Evolutionary conservation across 1,140 invertebrate genomes (phyloP).

Genomic region (Xylocopa sonorina): DNA sequence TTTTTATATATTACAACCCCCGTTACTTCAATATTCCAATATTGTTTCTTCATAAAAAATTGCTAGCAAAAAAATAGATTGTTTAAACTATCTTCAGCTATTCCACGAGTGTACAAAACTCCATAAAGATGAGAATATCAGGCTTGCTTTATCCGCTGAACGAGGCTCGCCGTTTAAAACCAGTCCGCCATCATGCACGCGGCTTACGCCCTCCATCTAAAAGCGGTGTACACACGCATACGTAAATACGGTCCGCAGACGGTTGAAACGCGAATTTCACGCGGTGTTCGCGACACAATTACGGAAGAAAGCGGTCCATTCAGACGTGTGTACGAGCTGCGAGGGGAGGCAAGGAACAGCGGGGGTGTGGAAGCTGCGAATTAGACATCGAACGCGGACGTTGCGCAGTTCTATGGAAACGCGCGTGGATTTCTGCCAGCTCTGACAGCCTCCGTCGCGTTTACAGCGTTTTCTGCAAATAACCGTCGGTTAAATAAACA

Average conservation of each 20-base stretch:
- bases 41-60: too few relatives aligned
- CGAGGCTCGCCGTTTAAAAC: background rate
- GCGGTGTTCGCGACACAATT: conserved; percentile 48
- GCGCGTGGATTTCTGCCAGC: conserved; percentile 26
- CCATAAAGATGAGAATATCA: too few relatives aligned
- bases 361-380: conserved; percentile 17
- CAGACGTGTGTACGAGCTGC: background rate
- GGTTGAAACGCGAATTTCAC: conserved; percentile 40
- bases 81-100: too few relatives aligned
- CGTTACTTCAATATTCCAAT: too few relatives aligned
- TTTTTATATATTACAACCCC: too few relatives aligned
- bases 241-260: conserved; percentile 12
- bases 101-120: too few relatives aligned
- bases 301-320: conserved; percentile 38
- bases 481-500: conserved; percentile 67
- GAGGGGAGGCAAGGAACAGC: conserved; percentile 2
- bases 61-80: too few relatives aligned
- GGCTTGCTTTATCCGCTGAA: too few relatives aligned
- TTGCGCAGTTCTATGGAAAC: background rate
- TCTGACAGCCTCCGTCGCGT: conserved; percentile 14
- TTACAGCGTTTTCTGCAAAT: conserved; percentile 57
- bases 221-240: too few relatives aligned
- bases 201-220: conserved; percentile 50
- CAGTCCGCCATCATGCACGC: background rate
- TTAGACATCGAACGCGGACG: conserved; percentile 4